phyloP scores from a whole-genome alignment of 2,888 invertebrate genomes.

The Nycteola revayana region DNA sequence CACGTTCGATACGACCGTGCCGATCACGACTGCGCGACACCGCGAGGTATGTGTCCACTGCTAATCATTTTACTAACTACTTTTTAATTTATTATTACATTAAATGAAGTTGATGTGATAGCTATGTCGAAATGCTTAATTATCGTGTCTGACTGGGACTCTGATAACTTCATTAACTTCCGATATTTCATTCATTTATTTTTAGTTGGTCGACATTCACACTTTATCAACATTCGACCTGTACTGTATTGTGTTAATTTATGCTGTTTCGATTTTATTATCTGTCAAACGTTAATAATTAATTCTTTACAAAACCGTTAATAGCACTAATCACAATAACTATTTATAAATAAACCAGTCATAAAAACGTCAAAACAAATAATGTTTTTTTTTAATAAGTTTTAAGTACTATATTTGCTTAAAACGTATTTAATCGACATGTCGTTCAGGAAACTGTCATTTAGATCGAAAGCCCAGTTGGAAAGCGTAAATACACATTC shows the following conservation, averaged over 20 bases:
- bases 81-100: slow-evolving; percentile 45
- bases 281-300: neutral
- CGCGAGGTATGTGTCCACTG: slow-evolving; percentile 48
- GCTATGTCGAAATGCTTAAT: slow-evolving; percentile 32
- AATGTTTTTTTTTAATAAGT: neutral
- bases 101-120: slow-evolving; percentile 23
- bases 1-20: slow-evolving; percentile 46
- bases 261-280: neutral
- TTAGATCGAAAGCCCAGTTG: slow-evolving; percentile 31
- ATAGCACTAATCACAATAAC: too few relatives aligned
- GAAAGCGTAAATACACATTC: slow-evolving; percentile 25
- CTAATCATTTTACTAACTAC: slow-evolving; percentile 39
- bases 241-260: too few relatives aligned
- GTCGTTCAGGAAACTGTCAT: slow-evolving; percentile 42
- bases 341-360: too few relatives aligned
- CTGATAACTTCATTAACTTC: slow-evolving; percentile 29
- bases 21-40: slow-evolving; percentile 22
- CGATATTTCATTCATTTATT: slow-evolving; percentile 18
- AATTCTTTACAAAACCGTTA: too few relatives aligned
- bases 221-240: too few relatives aligned
- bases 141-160: slow-evolving; percentile 22
- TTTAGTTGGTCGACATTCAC: slow-evolving; percentile 10
- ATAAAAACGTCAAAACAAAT: neutral
- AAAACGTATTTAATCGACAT: slow-evolving; percentile 29
- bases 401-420: slow-evolving; percentile 2